phyloP scores from a whole-genome alignment of 2,113 vertebrate species.

The Salvelinus fontinalis region DNA sequence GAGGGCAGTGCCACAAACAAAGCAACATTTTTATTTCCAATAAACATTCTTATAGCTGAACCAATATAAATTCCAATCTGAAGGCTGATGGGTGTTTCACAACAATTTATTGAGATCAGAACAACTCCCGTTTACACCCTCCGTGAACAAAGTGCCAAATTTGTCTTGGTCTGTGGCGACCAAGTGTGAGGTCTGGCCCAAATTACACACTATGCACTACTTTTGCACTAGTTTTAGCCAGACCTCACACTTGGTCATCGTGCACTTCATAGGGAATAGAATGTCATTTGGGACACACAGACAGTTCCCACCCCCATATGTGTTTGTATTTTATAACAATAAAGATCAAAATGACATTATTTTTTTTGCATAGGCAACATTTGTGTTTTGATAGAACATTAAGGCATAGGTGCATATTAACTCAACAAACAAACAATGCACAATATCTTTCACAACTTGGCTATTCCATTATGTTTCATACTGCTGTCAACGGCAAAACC shows the following conservation, averaged over 20 bases:
- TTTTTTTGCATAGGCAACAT: neutral
- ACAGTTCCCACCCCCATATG: neutral
- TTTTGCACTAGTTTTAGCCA: too few species aligned
- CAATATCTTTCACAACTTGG: neutral
- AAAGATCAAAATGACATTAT: neutral
- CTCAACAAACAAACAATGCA: constrained; percentile 1
- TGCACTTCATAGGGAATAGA: neutral
- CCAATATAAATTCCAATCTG: neutral
- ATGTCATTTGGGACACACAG: too few species aligned
- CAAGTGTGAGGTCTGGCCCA: neutral
- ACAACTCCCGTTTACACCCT: constrained; percentile 7
- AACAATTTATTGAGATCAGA: constrained; percentile 36
- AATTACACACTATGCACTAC: neutral
- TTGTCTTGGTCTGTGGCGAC: constrained; percentile 7
- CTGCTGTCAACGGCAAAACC: neutral
- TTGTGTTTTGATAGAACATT: neutral
- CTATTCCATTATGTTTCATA: neutral
- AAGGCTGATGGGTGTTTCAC: neutral
- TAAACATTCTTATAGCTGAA: neutral
- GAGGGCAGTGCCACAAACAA: constrained; percentile 1
- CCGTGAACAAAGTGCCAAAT: constrained; percentile 14
- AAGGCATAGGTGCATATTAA: constrained; percentile 43
- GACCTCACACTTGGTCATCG: neutral
- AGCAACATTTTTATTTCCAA: neutral
- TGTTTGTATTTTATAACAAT: neutral